A percentile compares a stretch with the other conserved stretches of the same genome.
These are phyloP conservation scores for Drosophila carrolli DNA, from an alignment of 1,140 invertebrate species.

Conservation along the genomic window DNA sequence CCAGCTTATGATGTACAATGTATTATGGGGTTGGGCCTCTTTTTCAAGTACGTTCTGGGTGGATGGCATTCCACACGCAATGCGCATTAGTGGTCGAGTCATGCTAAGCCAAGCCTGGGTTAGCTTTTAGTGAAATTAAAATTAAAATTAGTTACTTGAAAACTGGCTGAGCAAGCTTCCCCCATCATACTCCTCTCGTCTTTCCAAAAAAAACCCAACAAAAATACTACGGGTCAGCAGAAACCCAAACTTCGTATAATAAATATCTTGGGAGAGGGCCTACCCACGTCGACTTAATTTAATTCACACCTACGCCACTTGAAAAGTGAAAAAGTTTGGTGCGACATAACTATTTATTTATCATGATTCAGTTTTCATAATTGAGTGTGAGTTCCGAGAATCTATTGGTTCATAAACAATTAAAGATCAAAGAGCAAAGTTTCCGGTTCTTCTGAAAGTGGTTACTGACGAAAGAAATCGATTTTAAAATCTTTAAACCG, in stretches of 20 bases:
- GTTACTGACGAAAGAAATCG: too few relatives aligned
- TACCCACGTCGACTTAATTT: constrained; percentile 26
- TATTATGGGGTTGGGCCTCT: constrained; percentile 17
- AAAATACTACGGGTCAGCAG: constrained; percentile 35
- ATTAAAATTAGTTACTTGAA: constrained; percentile 28
- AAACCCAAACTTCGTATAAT: constrained; percentile 25
- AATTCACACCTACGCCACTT: constrained; percentile 46
- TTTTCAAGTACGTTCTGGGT: constrained; percentile 43
- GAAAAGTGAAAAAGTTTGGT: constrained; percentile 38
- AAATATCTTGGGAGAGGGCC: constrained; percentile 17
- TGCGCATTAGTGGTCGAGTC: constrained; percentile 40
- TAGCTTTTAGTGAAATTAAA: constrained; percentile 76
- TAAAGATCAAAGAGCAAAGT: background rate
- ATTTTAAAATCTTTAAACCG: too few relatives aligned
- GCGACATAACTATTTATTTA: constrained; percentile 24
- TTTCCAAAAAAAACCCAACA: background rate
- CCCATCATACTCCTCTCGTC: background rate
- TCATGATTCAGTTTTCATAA: constrained; percentile 32
- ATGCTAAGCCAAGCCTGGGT: constrained; percentile 42
- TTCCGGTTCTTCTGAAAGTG: background rate
- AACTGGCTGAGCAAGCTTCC: constrained; percentile 30
- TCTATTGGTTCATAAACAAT: constrained; percentile 14
- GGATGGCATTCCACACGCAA: constrained; percentile 60
- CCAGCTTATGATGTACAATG: constrained; percentile 32
- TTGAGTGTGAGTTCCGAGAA: constrained; percentile 19